Evolutionary conservation across 2,888 invertebrate genomes (phyloP).

Genomic region (Pedicia rivosa): DNA sequence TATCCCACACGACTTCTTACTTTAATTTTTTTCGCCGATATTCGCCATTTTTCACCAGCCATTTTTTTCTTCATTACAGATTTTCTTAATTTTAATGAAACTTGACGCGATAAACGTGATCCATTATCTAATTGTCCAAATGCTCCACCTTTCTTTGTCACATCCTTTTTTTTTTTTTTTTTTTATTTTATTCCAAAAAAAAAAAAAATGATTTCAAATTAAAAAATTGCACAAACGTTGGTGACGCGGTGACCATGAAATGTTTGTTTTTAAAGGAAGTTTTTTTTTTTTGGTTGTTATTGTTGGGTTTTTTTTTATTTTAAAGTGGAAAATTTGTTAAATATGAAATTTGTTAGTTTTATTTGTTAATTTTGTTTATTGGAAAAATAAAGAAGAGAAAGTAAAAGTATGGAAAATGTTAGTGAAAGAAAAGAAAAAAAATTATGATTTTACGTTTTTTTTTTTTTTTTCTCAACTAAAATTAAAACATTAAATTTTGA

Average conservation of each 20-base stretch:
- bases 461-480: no score
- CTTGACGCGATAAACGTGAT: constrained; percentile 47
- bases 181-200: neutral
- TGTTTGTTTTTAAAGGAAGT: neutral
- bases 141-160: constrained; percentile 36
- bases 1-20: no score
- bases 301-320: no score
- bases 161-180: constrained; percentile 1
- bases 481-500: no score
- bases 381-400: no score
- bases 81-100: constrained; percentile 36
- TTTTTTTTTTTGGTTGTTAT: no score
- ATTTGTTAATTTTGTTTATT: no score
- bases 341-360: no score
- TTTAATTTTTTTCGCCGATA: constrained; percentile 57
- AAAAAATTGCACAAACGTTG: neutral
- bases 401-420: no score
- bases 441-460: no score
- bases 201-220: neutral
- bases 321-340: no score
- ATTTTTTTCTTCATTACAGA: constrained; percentile 30
- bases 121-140: constrained; percentile 49
- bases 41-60: constrained; percentile 44
- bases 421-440: no score
- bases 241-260: neutral